Conservation (phyloP, 2,888 invertebrate species). For the Drosophila planitibia region DNA sequence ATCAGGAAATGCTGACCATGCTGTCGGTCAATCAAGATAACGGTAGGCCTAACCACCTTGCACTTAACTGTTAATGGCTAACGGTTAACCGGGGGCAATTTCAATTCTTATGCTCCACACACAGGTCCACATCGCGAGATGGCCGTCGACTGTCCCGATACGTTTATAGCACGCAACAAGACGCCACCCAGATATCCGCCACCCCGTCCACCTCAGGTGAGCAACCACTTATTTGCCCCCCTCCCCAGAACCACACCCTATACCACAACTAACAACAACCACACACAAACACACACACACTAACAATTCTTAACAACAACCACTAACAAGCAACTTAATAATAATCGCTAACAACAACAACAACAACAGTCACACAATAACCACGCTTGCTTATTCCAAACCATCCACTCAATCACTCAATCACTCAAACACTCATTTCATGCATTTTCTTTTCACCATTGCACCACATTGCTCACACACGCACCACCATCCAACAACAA, state of each 20-base stretch:
- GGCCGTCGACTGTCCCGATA: constrained; percentile 99
- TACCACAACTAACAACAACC: constrained; percentile 1
- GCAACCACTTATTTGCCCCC: constrained; percentile 8
- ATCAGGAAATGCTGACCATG: constrained; percentile 92
- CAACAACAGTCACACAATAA: constrained; percentile 20
- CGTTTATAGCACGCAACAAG: constrained; percentile 95
- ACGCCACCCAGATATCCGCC: constrained; percentile 96
- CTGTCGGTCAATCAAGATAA: constrained; percentile 89
- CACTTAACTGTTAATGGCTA: neutral
- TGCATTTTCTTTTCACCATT: constrained; percentile 57
- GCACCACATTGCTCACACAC: constrained; percentile 31
- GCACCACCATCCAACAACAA: constrained; percentile 33
- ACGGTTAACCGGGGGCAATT: neutral
- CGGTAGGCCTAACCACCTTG: constrained; percentile 84
- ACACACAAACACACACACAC: constrained; percentile 2
- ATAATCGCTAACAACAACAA: constrained; percentile 14
- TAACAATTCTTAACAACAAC: constrained; percentile 4
- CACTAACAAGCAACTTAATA: constrained; percentile 27
- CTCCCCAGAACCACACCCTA: neutral
- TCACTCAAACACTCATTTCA: constrained; percentile 42
- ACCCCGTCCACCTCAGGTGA: constrained; percentile 90
- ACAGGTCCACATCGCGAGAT: constrained; percentile 97
- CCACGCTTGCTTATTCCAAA: constrained; percentile 7
- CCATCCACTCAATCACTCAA: constrained; percentile 32
- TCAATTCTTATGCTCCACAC: constrained; percentile 62